phyloP scores from a whole-genome alignment of 2,888 invertebrate genomes.

The Scrobipalpa atriplicella region DNA sequence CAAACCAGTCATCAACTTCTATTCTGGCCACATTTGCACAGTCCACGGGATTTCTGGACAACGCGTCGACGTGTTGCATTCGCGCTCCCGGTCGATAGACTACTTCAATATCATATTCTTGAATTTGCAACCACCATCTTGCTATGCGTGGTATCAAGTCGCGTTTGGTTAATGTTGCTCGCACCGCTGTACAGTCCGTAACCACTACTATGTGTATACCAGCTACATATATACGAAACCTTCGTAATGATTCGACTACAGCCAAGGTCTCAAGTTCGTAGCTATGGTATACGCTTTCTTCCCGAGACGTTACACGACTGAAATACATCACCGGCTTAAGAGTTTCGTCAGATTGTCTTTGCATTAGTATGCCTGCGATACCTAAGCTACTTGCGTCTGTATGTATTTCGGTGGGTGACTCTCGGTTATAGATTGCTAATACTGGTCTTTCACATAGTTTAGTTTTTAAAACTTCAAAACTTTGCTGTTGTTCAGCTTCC shows the following conservation, averaged over 20 bases:
- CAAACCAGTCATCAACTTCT: slow-evolving; percentile 45
- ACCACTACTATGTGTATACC: slow-evolving; percentile 8
- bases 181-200: slow-evolving; percentile 17
- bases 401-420: slow-evolving; percentile 32
- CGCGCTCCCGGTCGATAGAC: slow-evolving; percentile 14
- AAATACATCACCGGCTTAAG: slow-evolving; percentile 43
- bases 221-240: slow-evolving; percentile 16
- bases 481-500: slow-evolving; percentile 30
- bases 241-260: slow-evolving; percentile 42
- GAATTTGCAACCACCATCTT: slow-evolving; percentile 35
- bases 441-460: slow-evolving; percentile 37
- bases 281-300: slow-evolving; percentile 46
- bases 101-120: slow-evolving; percentile 20
- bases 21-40: slow-evolving; percentile 35
- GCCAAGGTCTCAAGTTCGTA: slow-evolving; percentile 54
- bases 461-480: slow-evolving; percentile 36
- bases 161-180: slow-evolving; percentile 12
- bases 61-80: slow-evolving; percentile 16
- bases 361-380: slow-evolving; percentile 43
- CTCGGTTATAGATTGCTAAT: slow-evolving; percentile 41
- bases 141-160: slow-evolving; percentile 27
- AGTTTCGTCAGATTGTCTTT: slow-evolving; percentile 28
- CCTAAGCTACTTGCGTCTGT: slow-evolving; percentile 44
- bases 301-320: slow-evolving; percentile 42
- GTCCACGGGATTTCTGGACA: slow-evolving; percentile 36